Conservation (phyloP, 1,140 invertebrate genomes). For the Akabosia matsudoensis region DNA sequence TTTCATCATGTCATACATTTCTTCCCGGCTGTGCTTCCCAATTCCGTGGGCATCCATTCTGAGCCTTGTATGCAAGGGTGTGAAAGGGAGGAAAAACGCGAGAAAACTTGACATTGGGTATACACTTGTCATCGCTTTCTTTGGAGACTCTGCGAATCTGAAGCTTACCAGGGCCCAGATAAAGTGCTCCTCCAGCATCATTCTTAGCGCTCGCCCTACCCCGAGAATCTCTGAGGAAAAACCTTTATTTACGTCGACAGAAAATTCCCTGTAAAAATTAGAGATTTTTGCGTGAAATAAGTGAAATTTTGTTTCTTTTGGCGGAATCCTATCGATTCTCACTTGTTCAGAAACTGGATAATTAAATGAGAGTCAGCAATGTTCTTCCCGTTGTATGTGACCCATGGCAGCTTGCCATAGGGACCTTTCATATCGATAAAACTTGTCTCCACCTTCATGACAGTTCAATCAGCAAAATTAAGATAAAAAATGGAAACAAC, state of each 20-base stretch:
- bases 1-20: conserved; percentile 10
- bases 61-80: neutral
- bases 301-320: neutral
- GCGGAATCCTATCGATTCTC: neutral
- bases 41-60: conserved; percentile 22
- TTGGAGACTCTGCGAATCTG: neutral
- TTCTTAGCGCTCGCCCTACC: conserved; percentile 27
- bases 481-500: too few relatives aligned
- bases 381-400: conserved; percentile 52
- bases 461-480: too few relatives aligned
- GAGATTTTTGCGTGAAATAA: neutral
- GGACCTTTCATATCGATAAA: neutral
- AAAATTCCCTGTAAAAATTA: conserved; percentile 43
- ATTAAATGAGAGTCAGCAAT: conserved; percentile 55
- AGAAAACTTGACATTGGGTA: neutral
- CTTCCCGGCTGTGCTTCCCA: conserved; percentile 21
- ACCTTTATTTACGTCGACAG: conserved; percentile 38
- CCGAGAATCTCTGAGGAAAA: conserved; percentile 28
- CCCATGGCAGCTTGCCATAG: conserved; percentile 46
- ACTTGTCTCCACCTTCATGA: neutral
- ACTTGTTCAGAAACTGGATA: conserved; percentile 51
- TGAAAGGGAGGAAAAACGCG: too few relatives aligned
- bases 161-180: conserved; percentile 12
- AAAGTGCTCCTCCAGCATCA: conserved; percentile 45
- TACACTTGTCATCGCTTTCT: neutral